Conservation (phyloP, 2,113 vertebrate species). For the Pristiophorus japonicus region DNA sequence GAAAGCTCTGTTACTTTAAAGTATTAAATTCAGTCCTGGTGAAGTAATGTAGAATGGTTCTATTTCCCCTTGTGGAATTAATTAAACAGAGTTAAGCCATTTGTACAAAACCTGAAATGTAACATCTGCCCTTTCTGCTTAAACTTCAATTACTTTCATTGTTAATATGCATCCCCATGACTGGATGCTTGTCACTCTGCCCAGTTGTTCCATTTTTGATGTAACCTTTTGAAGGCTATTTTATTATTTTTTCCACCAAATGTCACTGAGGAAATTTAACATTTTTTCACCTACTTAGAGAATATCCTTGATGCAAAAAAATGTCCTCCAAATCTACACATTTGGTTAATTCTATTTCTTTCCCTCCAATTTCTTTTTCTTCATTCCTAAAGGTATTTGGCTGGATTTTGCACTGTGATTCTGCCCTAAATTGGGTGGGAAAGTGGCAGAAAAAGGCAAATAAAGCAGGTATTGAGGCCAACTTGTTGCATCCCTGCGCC, state of each 20-base stretch:
- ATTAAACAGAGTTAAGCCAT: constrained; percentile 5
- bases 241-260: neutral
- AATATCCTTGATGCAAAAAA: neutral
- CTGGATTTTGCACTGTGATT: neutral
- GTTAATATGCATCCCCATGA: neutral
- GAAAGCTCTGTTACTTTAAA: constrained; percentile 16
- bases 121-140: constrained; percentile 32
- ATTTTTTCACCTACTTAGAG: neutral
- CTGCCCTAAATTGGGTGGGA: neutral
- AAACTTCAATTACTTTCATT: neutral
- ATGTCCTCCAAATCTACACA: neutral
- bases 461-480: neutral
- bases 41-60: constrained; percentile 34
- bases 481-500: neutral
- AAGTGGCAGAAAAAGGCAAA: neutral
- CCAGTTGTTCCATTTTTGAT: neutral
- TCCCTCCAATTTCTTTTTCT: neutral
- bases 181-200: neutral
- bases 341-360: neutral
- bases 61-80: constrained; percentile 32
- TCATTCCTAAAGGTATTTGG: neutral
- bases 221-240: neutral
- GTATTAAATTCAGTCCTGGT: neutral
- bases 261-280: neutral
- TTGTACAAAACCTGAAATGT: constrained; percentile 25